phyloP scores from a whole-genome alignment of 1,140 invertebrate species.

The Papilio glaucus region DNA sequence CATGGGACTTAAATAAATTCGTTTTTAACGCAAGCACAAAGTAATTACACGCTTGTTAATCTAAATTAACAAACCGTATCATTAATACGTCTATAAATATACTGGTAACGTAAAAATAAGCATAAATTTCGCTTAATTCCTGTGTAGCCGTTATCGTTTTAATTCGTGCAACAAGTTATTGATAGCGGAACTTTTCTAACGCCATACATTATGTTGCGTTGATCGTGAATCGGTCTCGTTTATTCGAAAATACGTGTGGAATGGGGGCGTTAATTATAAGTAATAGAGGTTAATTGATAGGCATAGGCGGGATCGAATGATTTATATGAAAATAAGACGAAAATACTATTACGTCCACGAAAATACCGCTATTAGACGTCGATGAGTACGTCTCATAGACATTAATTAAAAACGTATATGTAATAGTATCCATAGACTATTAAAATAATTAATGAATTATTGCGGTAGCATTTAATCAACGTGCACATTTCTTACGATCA shows the following conservation, averaged over 20 bases:
- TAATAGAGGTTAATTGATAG: conserved; percentile 59
- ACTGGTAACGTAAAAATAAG: conserved; percentile 39
- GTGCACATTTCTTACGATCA: background rate
- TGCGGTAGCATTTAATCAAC: conserved; percentile 5
- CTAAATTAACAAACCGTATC: conserved; percentile 63
- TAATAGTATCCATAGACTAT: conserved; percentile 3
- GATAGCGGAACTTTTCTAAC: conserved; percentile 32
- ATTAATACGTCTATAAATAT: conserved; percentile 63
- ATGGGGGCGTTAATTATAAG: conserved; percentile 55
- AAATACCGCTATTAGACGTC: conserved; percentile 9
- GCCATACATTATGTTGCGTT: conserved; percentile 28
- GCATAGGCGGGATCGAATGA: conserved; percentile 49
- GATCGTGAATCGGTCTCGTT: conserved; percentile 53
- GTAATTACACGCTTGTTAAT: conserved; percentile 67
- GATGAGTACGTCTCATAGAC: conserved; percentile 15
- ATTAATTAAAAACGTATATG: conserved; percentile 20
- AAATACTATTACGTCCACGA: conserved; percentile 9
- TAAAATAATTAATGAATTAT: conserved; percentile 16
- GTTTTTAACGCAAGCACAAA: conserved; percentile 49
- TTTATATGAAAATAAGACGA: conserved; percentile 44
- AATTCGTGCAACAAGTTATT: conserved; percentile 36
- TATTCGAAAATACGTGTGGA: conserved; percentile 48
- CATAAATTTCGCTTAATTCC: conserved; percentile 45
- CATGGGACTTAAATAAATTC: conserved; percentile 52
- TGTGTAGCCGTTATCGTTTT: conserved; percentile 34